phyloP scores from a whole-genome alignment of 2,888 invertebrate genomes.

The Tridacna gigas region DNA sequence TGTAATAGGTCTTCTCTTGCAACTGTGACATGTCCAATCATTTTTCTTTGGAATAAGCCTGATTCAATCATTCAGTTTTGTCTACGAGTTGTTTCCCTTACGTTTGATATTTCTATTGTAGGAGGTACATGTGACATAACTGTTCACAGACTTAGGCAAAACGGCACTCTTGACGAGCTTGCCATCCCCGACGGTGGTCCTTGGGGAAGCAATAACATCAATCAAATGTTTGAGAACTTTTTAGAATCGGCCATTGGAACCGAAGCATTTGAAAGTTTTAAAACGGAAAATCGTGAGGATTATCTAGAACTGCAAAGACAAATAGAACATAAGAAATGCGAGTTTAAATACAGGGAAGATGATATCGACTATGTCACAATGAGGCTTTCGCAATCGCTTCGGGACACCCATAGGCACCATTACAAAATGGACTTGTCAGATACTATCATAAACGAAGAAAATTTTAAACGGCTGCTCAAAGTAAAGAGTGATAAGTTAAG shows the following conservation, averaged over 20 bases:
- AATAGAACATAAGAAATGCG: conserved; percentile 46
- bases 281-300: conserved; percentile 28
- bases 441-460: neutral
- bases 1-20: too few relatives aligned
- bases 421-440: conserved; percentile 15
- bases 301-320: conserved; percentile 23
- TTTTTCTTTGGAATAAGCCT: too few relatives aligned
- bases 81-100: neutral
- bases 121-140: conserved; percentile 53
- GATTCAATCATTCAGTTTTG: neutral
- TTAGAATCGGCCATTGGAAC: conserved; percentile 33
- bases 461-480: neutral
- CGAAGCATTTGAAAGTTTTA: conserved; percentile 26
- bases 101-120: conserved; percentile 13
- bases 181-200: conserved; percentile 41
- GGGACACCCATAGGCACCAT: conserved; percentile 19
- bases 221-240: conserved; percentile 34
- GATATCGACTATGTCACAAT: conserved; percentile 8
- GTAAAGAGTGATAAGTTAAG: neutral
- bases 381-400: conserved; percentile 13
- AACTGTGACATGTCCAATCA: too few relatives aligned
- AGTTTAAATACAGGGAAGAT: conserved; percentile 3
- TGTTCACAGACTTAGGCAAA: conserved; percentile 22
- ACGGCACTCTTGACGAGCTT: conserved; percentile 38
- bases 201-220: conserved; percentile 43